Percentiles rank a stretch among this genome's conserved stretches.
These are phyloP conservation scores for Limanda limanda DNA, from an alignment of 2,113 vertebrate species.

Conservation along the genomic window DNA sequence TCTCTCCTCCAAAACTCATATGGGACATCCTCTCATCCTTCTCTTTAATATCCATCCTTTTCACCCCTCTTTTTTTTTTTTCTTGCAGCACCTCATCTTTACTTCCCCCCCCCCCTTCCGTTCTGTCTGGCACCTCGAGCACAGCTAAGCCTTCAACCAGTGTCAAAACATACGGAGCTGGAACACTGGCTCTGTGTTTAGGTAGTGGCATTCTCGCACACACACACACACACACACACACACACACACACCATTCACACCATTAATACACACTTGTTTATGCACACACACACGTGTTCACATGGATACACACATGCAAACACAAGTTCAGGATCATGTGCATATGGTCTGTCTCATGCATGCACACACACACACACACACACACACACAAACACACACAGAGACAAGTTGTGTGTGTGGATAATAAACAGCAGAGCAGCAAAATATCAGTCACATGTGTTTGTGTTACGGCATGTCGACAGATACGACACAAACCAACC, in stretches of 20 bases:
- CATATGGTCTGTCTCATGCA: slow-evolving; percentile 49
- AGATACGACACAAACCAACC: slow-evolving; percentile 65
- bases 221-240: slow-evolving; percentile 25
- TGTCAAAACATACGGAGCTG: slow-evolving; percentile 60
- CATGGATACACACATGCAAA: slow-evolving; percentile 37
- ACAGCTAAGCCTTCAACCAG: slow-evolving; percentile 70
- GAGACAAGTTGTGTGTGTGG: slow-evolving; percentile 32
- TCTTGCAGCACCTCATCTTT: slow-evolving; percentile 48
- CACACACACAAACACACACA: slow-evolving; percentile 49
- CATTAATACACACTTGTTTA: slow-evolving; percentile 47
- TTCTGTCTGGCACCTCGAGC: slow-evolving; percentile 70
- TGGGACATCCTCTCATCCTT: slow-evolving; percentile 68
- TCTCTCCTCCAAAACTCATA: slow-evolving; percentile 60
- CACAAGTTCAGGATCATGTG: slow-evolving; percentile 37
- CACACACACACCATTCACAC: slow-evolving; percentile 29
- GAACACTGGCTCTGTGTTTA: slow-evolving; percentile 69
- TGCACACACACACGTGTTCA: slow-evolving; percentile 31
- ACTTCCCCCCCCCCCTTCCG: slow-evolving; percentile 22
- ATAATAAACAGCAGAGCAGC: slow-evolving; percentile 59
- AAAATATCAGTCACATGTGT: slow-evolving; percentile 72
- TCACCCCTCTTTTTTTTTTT: slow-evolving; percentile 18
- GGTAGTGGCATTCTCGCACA: slow-evolving; percentile 48
- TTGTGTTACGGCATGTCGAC: slow-evolving; percentile 67
- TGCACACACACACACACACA: slow-evolving; percentile 37
- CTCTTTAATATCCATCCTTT: slow-evolving; percentile 77